A percentile compares a stretch with the other conserved stretches of the same genome.
phyloP scores from a whole-genome alignment of 2,113 vertebrate species.

The Cnemophilus loriae region DNA sequence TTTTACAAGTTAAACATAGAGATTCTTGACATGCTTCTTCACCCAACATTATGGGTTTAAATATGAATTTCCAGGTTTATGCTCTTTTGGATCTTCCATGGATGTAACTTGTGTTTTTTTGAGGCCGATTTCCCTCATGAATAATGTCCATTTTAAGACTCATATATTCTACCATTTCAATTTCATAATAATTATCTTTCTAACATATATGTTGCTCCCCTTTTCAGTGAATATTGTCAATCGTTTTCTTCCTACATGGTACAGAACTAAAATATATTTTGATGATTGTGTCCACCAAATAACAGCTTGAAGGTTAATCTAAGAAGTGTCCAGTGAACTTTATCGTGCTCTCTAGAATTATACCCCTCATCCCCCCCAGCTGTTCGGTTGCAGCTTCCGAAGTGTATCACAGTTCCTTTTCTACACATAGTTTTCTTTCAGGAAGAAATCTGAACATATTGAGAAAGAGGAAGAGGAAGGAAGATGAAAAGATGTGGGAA shows the following conservation, averaged over 20 bases:
- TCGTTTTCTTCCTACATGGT: background rate
- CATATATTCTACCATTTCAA: background rate
- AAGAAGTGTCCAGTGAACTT: background rate
- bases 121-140: background rate
- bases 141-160: background rate
- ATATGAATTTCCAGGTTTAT: background rate
- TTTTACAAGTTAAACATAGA: background rate
- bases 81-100: background rate
- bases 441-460: background rate
- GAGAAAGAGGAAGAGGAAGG: background rate
- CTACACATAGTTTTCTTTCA: background rate
- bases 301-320: background rate
- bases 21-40: background rate
- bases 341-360: background rate
- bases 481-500: background rate
- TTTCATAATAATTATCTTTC: background rate
- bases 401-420: background rate
- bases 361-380: rapidly evolving
- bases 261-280: background rate
- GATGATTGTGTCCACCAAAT: background rate
- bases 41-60: background rate
- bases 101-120: background rate
- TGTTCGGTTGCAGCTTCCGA: background rate
- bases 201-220: background rate
- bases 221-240: background rate